phyloP scores from a whole-genome alignment of 2,113 vertebrate genomes.

The Psettodes erumei region DNA sequence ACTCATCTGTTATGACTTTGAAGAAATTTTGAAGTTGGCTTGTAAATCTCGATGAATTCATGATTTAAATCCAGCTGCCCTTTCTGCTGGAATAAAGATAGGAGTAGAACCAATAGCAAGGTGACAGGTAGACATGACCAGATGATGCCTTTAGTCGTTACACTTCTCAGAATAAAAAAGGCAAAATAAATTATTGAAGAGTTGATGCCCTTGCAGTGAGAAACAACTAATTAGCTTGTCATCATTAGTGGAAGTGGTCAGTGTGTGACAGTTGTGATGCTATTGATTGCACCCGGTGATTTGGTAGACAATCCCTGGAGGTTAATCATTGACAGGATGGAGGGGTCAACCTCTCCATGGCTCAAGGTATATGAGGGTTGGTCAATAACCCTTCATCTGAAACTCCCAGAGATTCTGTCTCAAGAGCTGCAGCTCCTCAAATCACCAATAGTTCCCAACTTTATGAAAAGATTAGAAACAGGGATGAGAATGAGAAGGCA shows the following conservation, averaged over 20 bases:
- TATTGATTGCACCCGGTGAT: constrained; percentile 39
- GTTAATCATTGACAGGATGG: constrained; percentile 62
- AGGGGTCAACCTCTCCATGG: constrained; percentile 45
- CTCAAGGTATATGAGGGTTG: constrained; percentile 3
- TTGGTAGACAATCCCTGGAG: constrained; percentile 50
- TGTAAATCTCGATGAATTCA: background rate
- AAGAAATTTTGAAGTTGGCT: background rate
- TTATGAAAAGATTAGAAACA: constrained; percentile 45
- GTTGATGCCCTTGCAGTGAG: constrained; percentile 30
- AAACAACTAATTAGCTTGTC: constrained; percentile 49
- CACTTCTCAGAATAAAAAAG: constrained; percentile 16
- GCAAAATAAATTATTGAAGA: constrained; percentile 48
- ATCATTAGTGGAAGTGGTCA: constrained; percentile 51
- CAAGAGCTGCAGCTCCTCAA: constrained; percentile 10
- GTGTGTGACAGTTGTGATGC: constrained; percentile 41
- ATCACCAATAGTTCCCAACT: constrained; percentile 6
- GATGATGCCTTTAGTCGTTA: background rate
- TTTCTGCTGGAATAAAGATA: background rate
- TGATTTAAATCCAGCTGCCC: background rate
- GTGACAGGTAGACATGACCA: background rate
- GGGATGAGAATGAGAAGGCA: background rate
- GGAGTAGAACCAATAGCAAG: background rate
- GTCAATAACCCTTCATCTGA: constrained; percentile 56
- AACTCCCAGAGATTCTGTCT: constrained; percentile 19
- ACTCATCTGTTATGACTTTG: background rate